Percentiles rank a stretch among this genome's conserved stretches.
phyloP scores from a whole-genome alignment of 1,140 invertebrate genomes.

The Drosophila nasuta region DNA sequence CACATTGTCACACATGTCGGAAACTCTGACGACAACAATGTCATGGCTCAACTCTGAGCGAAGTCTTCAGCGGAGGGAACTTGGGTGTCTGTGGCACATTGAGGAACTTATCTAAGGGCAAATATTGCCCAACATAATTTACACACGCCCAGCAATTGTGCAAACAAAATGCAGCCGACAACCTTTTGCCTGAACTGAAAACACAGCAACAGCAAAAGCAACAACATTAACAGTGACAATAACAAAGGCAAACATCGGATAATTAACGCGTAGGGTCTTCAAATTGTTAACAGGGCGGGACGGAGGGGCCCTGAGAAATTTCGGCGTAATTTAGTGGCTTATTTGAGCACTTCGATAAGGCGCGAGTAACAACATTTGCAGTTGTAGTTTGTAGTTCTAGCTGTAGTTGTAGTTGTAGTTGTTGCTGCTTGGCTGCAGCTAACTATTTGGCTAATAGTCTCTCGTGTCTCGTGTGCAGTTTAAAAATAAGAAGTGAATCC shows the following conservation, averaged over 20 bases:
- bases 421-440: conserved; percentile 1
- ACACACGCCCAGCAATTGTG: conserved; percentile 70
- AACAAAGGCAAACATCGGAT: conserved; percentile 50
- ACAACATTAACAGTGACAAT: conserved; percentile 22
- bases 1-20: conserved; percentile 43
- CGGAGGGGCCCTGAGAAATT: conserved; percentile 55
- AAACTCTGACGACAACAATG: conserved; percentile 52
- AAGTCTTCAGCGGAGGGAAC: conserved; percentile 26
- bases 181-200: conserved; percentile 54
- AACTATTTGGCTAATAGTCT: conserved; percentile 34
- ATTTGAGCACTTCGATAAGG: conserved; percentile 48
- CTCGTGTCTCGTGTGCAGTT: conserved; percentile 38
- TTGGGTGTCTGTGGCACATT: conserved; percentile 50
- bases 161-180: conserved; percentile 78
- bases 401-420: conserved; percentile 12
- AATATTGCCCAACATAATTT: conserved; percentile 80
- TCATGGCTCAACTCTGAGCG: conserved; percentile 42
- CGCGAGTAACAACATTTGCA: conserved; percentile 7
- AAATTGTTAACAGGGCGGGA: conserved; percentile 32
- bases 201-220: conserved; percentile 16
- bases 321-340: conserved; percentile 80
- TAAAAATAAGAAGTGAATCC: conserved; percentile 49
- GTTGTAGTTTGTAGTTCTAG: not conserved
- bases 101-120: conserved; percentile 65
- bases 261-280: conserved; percentile 62